A percentile compares a stretch with the other conserved stretches of the same genome.
Conservation (phyloP, 1,140 invertebrate genomes). For the Saccostrea cuccullata region DNA sequence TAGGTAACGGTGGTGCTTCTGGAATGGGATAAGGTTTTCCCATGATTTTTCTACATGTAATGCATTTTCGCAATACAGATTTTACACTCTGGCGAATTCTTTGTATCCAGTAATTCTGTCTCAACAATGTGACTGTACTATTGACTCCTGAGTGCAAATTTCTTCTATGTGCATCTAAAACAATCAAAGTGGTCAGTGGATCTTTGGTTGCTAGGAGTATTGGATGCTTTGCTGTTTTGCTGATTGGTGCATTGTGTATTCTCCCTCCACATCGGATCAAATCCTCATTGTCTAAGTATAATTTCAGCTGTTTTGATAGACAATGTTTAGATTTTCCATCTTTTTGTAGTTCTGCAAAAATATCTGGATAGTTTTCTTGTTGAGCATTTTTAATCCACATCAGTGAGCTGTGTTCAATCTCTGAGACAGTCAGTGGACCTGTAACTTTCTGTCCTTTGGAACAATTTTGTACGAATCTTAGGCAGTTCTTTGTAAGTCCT, state of each 20-base stretch:
- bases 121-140: slow-evolving; percentile 23
- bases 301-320: slow-evolving; percentile 27
- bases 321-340: not conserved
- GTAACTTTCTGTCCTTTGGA: not conserved
- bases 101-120: slow-evolving; percentile 42
- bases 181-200: slow-evolving; percentile 27
- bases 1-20: slow-evolving; percentile 46
- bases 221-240: slow-evolving; percentile 13
- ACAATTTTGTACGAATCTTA: not conserved
- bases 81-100: slow-evolving; percentile 34
- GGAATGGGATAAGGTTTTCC: slow-evolving; percentile 41
- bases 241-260: slow-evolving; percentile 41
- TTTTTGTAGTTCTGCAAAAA: not conserved
- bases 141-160: slow-evolving; percentile 28
- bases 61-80: slow-evolving; percentile 33
- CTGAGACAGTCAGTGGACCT: not conserved
- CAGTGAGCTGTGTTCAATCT: not conserved
- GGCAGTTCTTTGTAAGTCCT: too few species aligned
- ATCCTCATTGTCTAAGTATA: not conserved
- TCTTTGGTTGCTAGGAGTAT: slow-evolving; percentile 47
- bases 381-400: slow-evolving; percentile 12
- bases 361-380: not conserved
- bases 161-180: slow-evolving; percentile 4
- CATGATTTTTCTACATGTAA: slow-evolving; percentile 20
- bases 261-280: slow-evolving; percentile 37